phyloP scores from a whole-genome alignment of 1,140 invertebrate genomes.

The Maconellicoccus hirsutus region DNA sequence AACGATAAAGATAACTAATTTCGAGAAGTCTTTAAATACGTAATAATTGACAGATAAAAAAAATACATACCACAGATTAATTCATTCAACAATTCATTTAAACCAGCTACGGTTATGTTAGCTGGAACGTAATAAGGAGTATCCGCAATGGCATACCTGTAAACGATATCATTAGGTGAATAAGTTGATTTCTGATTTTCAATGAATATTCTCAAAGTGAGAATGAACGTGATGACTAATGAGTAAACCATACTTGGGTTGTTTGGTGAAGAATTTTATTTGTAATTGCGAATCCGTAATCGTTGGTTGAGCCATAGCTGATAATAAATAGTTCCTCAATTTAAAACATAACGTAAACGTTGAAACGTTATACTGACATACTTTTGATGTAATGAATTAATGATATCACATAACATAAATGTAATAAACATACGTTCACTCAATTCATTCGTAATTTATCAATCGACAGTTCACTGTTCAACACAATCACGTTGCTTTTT shows the following conservation, averaged over 20 bases:
- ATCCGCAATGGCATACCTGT: slow-evolving; percentile 77
- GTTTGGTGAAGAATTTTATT: slow-evolving; percentile 66
- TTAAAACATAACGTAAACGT: no score
- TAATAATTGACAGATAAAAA: no score
- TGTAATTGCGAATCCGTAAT: slow-evolving; percentile 43
- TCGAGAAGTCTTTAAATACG: slow-evolving; percentile 23
- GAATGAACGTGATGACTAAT: not conserved
- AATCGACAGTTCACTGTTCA: no score
- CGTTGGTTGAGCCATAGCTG: not conserved
- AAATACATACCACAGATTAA: slow-evolving; percentile 49
- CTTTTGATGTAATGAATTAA: no score
- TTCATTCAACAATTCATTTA: slow-evolving; percentile 71
- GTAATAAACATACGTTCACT: no score
- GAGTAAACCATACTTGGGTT: slow-evolving; percentile 50
- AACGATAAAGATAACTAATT: slow-evolving; percentile 14
- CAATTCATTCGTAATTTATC: no score
- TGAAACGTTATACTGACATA: no score
- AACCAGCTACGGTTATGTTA: slow-evolving; percentile 49
- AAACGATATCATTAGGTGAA: slow-evolving; percentile 33
- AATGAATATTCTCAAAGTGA: slow-evolving; percentile 23
- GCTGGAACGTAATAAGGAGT: slow-evolving; percentile 66
- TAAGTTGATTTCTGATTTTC: slow-evolving; percentile 25
- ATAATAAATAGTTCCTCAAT: not conserved
- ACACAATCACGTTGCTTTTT: no score
- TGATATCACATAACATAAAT: no score